A percentile compares a stretch with the other conserved stretches of the same genome.
These are phyloP conservation scores for Agrochola lota DNA, from an alignment of 2,888 invertebrate species.

Conservation along the genomic window DNA sequence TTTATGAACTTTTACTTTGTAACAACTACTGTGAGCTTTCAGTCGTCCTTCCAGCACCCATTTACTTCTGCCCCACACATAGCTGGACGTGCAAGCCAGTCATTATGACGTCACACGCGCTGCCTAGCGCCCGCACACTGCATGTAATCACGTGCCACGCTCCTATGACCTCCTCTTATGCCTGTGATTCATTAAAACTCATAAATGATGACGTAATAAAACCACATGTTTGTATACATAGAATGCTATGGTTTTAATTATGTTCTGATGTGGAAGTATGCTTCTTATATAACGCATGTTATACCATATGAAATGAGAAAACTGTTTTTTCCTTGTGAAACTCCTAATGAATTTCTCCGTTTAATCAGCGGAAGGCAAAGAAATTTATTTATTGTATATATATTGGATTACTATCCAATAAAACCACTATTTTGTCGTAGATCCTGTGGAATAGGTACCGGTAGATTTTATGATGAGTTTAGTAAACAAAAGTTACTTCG, in stretches of 20 bases:
- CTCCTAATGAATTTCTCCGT: background rate
- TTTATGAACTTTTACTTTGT: background rate
- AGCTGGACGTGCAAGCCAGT: background rate
- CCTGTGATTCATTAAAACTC: slow-evolving; percentile 6
- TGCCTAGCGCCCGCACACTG: background rate
- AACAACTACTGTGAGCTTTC: background rate
- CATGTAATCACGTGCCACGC: background rate
- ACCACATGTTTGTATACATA: background rate
- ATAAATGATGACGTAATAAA: background rate
- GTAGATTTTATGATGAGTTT: background rate
- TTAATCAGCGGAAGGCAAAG: no score
- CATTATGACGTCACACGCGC: slow-evolving; percentile 13
- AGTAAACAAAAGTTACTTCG: background rate
- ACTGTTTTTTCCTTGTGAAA: background rate
- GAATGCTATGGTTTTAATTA: background rate
- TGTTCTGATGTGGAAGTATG: background rate
- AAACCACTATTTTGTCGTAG: no score
- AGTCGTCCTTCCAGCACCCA: background rate
- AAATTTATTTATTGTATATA: no score
- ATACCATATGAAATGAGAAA: background rate
- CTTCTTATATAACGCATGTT: background rate
- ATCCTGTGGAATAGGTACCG: background rate
- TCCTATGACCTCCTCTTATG: background rate
- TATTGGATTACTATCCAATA: background rate
- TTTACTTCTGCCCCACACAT: background rate